These are phyloP conservation scores for Alviniconcha strummeri DNA, from an alignment of 2,888 invertebrate species.

Conservation along the genomic window DNA sequence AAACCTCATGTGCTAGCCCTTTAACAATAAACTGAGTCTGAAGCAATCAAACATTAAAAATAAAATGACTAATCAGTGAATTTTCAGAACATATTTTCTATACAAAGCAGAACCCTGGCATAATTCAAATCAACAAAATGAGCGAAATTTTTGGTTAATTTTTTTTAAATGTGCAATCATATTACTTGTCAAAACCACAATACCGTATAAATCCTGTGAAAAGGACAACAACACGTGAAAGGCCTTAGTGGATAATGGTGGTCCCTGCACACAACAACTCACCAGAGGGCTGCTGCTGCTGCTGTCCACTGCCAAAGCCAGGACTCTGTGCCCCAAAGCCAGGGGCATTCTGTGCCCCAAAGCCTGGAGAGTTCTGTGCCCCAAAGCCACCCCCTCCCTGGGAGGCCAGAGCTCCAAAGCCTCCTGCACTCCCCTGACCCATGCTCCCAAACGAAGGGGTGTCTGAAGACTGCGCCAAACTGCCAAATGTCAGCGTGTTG, in stretches of 20 bases:
- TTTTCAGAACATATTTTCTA: too few species aligned
- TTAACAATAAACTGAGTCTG: too few species aligned
- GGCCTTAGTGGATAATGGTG: background rate
- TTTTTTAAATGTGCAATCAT: too few species aligned
- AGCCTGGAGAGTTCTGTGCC: slow-evolving; percentile 24
- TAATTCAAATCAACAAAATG: too few species aligned
- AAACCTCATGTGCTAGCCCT: too few species aligned
- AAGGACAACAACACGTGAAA: background rate
- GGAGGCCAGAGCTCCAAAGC: slow-evolving; percentile 20
- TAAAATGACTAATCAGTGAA: too few species aligned
- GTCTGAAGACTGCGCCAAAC: slow-evolving; percentile 56
- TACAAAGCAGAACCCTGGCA: too few species aligned
- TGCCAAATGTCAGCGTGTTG: slow-evolving; percentile 61
- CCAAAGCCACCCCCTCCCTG: slow-evolving; percentile 27
- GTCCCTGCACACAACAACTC: slow-evolving; percentile 12
- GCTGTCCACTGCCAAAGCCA: slow-evolving; percentile 33
- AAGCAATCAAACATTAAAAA: too few species aligned
- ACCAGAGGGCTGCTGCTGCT: slow-evolving; percentile 30
- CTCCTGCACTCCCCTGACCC: slow-evolving; percentile 36
- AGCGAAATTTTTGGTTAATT: too few species aligned
- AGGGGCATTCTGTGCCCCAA: slow-evolving; percentile 26
- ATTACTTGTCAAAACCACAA: too few species aligned
- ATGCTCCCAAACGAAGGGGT: slow-evolving; percentile 51
- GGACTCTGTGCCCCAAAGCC: slow-evolving; percentile 40
- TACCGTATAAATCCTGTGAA: background rate